Base-by-base conservation (phyloP, 2,113 vertebrate genomes). In the Blennius ocellaris region DNA sequence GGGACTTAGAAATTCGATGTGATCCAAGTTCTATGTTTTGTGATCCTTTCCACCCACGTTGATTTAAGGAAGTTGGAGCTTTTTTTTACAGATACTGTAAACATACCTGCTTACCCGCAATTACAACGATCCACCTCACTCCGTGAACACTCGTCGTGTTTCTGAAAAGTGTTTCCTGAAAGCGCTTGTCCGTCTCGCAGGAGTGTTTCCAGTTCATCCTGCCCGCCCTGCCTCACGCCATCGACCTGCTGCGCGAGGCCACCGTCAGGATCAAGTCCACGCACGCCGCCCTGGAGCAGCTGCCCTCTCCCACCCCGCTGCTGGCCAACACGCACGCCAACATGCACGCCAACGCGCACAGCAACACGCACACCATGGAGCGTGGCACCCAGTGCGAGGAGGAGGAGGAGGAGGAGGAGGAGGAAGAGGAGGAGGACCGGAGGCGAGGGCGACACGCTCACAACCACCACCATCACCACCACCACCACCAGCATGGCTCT, bases 181-280 rank as follows among this genome's bases (percentile, higher is more conserved):
- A 8, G 7, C 4, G 21, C 4, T 30, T 30, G 21, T 30, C 2
- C 63, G 58, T 62, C 80, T 89, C 39, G 60, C 87, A 99, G 98
- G 98, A 99, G 96, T 99, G 98, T 91, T 99, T 99, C 93, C 97
- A 99, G 92, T 99, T 99, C 92, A 97, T 99, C 93, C 94, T 99
- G 93, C 98, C 98, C 73, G 98, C 98, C 85, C 95, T 99, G 93
- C 98, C 98, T 89, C 98, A 99, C 0, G 98, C 98, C 92, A 96
- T 99, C 63, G 98, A 99, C 88, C 96, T 99, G 87, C 94, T 99
- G 93, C 95, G 97, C 11, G 97, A 99, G 81, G 97, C 98, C 74
- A 93, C 95, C 58, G 97, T 99, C 82, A 95, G 95, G 92, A 94
- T 99, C 57, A 99, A 98, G 91, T 95, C 96, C 85, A 96, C 97